Base-by-base conservation (phyloP, 1,140 invertebrate species). In the Drosophila cardini region DNA sequence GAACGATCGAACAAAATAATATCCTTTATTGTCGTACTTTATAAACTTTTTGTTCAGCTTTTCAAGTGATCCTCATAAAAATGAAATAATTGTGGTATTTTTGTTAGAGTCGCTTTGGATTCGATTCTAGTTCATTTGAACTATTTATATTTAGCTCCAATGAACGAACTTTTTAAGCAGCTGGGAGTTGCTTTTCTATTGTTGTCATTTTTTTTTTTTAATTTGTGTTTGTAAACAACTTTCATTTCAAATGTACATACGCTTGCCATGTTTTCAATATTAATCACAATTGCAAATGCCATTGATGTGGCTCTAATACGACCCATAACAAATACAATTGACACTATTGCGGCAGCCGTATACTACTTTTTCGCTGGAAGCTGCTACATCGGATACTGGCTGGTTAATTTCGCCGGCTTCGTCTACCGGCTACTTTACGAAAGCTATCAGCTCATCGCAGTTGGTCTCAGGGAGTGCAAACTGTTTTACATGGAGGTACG, bases 311-410 rank as follows among this genome's bases (percentile, higher is more conserved):
- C 50, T 7, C 65, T 84, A 13, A 50, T 84, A 11, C 61, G 40
- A 7, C 81, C 81, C 6, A 30, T 86, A 21, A 30, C 57, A 5
- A 6, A 9, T 9, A 36, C 34, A 4, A 73, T 73, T 13, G 48
- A 87, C 6, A 36, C 68, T 0, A 36, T 86, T 6, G 9, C 63
- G 8, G 21, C 64, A 4, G 50, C 15, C 2, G 36, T 79, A 15
- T 76, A 72, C 18, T 87, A 86, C 45, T 86, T 86, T 32, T 16
- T 86, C 6, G 82, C 56, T 40, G 34, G 1, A 2, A 87, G 83
- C 50, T 83, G 64, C 18, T 68, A 76, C 0, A 40, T 87, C 7
- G 83, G 83, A 0, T 87, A 70, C 32, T 76, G 76, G 4, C 55
- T 86, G 10, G 76, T 86, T 16, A 16, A 77, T 48, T 46, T 52